Evolutionary conservation across 2,113 vertebrate genomes (phyloP), one percentile per base, ranked within the genome.

Genomic region (Scytalopus superciliaris): DNA sequence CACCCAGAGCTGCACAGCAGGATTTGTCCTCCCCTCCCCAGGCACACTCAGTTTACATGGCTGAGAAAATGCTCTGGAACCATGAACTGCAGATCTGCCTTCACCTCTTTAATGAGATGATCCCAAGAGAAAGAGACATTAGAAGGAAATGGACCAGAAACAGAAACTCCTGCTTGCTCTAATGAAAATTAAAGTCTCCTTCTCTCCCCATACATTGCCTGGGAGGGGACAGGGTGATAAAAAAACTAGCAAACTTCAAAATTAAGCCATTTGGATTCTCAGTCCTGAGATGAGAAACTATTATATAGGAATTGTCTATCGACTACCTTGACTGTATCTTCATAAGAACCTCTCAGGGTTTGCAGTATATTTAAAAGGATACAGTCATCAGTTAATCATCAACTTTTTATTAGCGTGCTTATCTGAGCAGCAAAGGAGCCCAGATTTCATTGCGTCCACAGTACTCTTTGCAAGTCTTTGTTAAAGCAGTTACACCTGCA

Each of bases 1-100:
- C 5, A 8, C 19, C 9, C 0, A 0, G 56, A 0, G 0, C 37
- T 14, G 52, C 31, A 2, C 47, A 10, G 40, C 31, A 8, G 19
- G 44, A 53, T 39, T 42, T 6, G 0, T 27, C 30, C 59, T 44
- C 13, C 24, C 39, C 37, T 77, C 35, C 50, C 10, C 23, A 22
- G 57, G 14, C 14, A 31, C 11, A 52, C 22, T 44, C 14, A 1
- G 6, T 27, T 64, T 40, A 52, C 0, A 0, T 1, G 13, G 33
- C 60, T 82, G 31, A 85, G 60, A 75, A 78, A 84, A 92, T 17
- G 55, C 5, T 17, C 64, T 16, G 18, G 21, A 39, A 44, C 21
- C 30, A 55, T 52, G 57, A 33, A 70, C 1, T 37, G 45, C 39
- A 74, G 8, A 27, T 84, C 56, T 22, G 25, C 35, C n/a, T 73